These are phyloP conservation scores for Bujurquina vittata DNA, from an alignment of 2,113 vertebrate species.

Conservation along the genomic window DNA sequence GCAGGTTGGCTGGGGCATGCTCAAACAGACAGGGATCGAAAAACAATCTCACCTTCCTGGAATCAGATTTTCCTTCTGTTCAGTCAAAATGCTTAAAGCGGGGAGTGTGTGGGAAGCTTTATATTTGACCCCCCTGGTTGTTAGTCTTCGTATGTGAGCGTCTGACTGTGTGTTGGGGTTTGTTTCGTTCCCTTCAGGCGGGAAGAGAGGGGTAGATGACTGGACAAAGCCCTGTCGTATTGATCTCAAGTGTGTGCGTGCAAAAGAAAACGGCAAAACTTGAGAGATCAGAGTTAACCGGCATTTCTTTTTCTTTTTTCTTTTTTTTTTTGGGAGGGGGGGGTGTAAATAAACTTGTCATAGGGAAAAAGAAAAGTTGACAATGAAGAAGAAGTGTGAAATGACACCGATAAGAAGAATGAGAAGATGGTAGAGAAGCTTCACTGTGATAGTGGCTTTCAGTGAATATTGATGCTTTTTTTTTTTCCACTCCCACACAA, in stretches of 20 bases:
- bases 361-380: not conserved
- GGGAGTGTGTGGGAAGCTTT: slow-evolving; percentile 63
- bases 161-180: slow-evolving; percentile 14
- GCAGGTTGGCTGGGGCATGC: slow-evolving; percentile 40
- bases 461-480: slow-evolving; percentile 34
- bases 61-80: slow-evolving; percentile 52
- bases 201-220: slow-evolving; percentile 1
- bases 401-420: not conserved
- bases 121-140: slow-evolving; percentile 19
- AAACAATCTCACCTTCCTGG: slow-evolving; percentile 43
- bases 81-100: slow-evolving; percentile 38
- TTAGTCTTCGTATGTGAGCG: slow-evolving; percentile 21
- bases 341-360: slow-evolving; percentile 5
- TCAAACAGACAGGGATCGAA: slow-evolving; percentile 10
- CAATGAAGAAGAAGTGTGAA: slow-evolving; percentile 6
- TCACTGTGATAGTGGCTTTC: slow-evolving; percentile 3
- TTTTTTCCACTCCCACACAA: slow-evolving; percentile 33
- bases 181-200: slow-evolving; percentile 32
- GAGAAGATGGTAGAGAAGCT: not conserved
- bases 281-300: not conserved
- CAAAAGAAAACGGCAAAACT: not conserved
- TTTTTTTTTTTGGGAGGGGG: not conserved
- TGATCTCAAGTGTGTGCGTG: not conserved
- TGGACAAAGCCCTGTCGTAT: slow-evolving; percentile 11
- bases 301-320: not conserved